Evolutionary conservation across 2,113 vertebrate genomes (phyloP).

Genomic region (Heptranchias perlo): DNA sequence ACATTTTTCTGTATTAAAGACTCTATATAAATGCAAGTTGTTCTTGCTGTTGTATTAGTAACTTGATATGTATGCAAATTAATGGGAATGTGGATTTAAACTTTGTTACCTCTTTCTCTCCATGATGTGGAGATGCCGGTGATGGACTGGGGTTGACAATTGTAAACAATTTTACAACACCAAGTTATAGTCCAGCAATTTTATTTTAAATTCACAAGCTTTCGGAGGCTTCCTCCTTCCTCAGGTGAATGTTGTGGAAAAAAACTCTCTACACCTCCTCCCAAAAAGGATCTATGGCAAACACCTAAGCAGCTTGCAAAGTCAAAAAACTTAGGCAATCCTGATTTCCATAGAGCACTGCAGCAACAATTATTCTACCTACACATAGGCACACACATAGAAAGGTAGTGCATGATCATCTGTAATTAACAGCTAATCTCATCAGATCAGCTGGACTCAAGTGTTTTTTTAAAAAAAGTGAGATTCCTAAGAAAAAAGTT

Average conservation of each 20-base stretch:
- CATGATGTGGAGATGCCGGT: too few relatives aligned
- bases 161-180: too few relatives aligned
- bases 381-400: neutral
- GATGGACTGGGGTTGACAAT: too few relatives aligned
- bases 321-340: neutral
- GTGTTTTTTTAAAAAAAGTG: neutral
- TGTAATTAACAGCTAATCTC: neutral
- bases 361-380: neutral
- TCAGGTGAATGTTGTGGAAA: too few relatives aligned
- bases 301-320: neutral
- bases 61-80: neutral
- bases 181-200: too few relatives aligned
- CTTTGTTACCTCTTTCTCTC: too few relatives aligned
- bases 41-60: neutral
- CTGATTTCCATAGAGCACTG: too few relatives aligned
- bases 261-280: neutral
- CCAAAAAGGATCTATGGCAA: neutral
- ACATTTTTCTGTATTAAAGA: neutral
- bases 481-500: neutral
- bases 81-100: neutral
- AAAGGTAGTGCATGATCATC: neutral
- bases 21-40: neutral
- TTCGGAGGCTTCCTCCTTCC: too few relatives aligned
- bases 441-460: neutral
- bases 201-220: too few relatives aligned